Evolutionary conservation across 2,113 vertebrate species (phyloP).

Genomic region (Leptobrachium leishanense): DNA sequence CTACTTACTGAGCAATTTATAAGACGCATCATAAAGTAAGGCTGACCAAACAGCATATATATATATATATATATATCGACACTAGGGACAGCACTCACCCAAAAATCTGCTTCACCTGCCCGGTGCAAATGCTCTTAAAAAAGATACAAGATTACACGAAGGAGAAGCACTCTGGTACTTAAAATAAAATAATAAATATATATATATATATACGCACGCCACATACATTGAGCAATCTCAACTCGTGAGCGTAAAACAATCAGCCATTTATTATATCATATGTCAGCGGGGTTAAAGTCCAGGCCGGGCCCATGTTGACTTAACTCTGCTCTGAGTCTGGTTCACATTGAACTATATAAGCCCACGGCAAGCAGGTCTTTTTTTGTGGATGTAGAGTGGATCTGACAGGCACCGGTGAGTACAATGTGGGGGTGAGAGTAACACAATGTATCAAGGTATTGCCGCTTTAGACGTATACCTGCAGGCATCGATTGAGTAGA

Average conservation of each 20-base stretch:
- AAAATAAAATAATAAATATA: neutral
- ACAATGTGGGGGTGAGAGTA: neutral
- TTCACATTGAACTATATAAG: slow-evolving; percentile 20
- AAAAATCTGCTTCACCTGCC: too few relatives aligned
- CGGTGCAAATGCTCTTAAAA: too few relatives aligned
- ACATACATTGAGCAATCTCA: neutral
- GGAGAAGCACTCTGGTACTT: too few relatives aligned
- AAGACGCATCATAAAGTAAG: too few relatives aligned
- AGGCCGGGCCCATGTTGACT: slow-evolving; percentile 33
- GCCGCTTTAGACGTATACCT: too few relatives aligned
- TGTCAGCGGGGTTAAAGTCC: slow-evolving; percentile 32
- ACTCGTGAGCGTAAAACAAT: too few relatives aligned
- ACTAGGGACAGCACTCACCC: too few relatives aligned
- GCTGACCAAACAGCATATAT: too few relatives aligned
- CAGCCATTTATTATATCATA: slow-evolving; percentile 8
- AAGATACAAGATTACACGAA: too few relatives aligned
- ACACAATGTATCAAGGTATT: neutral
- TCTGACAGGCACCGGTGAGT: slow-evolving; percentile 29
- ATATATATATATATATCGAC: too few relatives aligned
- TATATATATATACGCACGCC: neutral
- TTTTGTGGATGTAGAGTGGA: neutral
- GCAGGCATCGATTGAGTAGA: too few relatives aligned
- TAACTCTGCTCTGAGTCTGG: neutral
- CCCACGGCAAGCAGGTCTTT: slow-evolving; percentile 20
- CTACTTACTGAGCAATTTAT: too few relatives aligned